Percentiles rank a stretch among this genome's conserved stretches.
phyloP scores from a whole-genome alignment of 2,797 vertebrate species.

The Cryptoprocta ferox region DNA sequence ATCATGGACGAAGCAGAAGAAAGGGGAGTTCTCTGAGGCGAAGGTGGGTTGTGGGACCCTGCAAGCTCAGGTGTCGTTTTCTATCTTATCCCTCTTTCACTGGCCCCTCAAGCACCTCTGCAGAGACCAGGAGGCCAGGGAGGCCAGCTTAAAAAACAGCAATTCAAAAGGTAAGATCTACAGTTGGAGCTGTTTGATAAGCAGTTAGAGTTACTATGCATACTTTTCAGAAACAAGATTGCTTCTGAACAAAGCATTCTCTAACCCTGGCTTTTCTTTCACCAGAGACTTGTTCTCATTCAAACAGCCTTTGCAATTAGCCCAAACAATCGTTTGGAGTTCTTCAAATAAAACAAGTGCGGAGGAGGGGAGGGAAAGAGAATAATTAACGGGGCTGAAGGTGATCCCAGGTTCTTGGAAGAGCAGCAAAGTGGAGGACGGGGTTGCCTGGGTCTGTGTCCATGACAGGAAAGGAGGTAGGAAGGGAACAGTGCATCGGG shows the following conservation, averaged over 20 bases:
- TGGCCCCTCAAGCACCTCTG: background rate
- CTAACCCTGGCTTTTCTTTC: background rate
- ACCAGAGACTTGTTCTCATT: background rate
- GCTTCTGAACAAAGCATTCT: background rate
- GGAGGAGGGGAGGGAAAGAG: background rate
- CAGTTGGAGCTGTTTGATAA: background rate
- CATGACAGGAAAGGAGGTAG: background rate
- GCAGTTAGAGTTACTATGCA: background rate
- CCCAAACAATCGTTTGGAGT: background rate
- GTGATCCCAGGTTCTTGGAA: background rate
- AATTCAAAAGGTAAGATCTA: background rate
- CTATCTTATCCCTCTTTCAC: background rate
- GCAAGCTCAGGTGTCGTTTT: background rate
- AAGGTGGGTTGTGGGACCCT: background rate
- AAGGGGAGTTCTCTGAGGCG: background rate
- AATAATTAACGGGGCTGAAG: background rate
- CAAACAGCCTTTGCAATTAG: background rate
- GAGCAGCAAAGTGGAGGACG: background rate
- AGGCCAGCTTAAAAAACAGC: background rate
- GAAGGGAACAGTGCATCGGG: background rate
- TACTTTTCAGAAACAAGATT: background rate
- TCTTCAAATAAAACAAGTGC: background rate
- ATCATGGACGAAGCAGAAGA: background rate
- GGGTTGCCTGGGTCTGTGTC: background rate
- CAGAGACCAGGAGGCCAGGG: background rate